Percentiles rank a stretch among this genome's conserved stretches.
Evolutionary conservation across 2,888 invertebrate genomes (phyloP).

Genomic region (Geophilus truncorum): DNA sequence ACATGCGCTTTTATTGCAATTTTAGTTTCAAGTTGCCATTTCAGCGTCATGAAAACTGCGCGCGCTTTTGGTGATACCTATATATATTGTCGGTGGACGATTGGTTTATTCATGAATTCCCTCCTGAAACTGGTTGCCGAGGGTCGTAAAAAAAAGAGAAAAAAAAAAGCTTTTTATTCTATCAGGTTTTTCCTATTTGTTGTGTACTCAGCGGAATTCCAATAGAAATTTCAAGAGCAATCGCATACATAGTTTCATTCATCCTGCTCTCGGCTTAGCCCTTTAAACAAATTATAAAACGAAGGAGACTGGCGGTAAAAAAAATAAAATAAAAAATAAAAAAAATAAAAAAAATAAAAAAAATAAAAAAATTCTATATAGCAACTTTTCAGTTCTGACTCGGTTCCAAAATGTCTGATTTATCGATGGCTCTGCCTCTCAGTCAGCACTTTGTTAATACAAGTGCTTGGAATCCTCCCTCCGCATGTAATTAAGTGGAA

Average conservation of each 20-base stretch:
- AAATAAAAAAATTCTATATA: neutral
- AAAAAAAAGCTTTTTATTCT: constrained; percentile 11
- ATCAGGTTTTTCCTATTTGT: constrained; percentile 21
- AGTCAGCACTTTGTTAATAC: constrained; percentile 18
- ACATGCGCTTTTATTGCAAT: constrained; percentile 12
- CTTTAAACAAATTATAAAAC: neutral
- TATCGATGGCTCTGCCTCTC: neutral
- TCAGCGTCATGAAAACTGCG: constrained; percentile 1
- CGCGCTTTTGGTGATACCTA: neutral
- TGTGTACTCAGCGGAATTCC: constrained; percentile 11
- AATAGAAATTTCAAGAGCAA: constrained; percentile 17
- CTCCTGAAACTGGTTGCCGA: constrained; percentile 18
- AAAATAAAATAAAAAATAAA: neutral
- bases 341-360: neutral
- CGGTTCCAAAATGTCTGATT: neutral
- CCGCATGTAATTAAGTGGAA: constrained; percentile 1
- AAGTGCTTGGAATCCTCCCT: constrained; percentile 3
- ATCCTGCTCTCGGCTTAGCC: neutral
- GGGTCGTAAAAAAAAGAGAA: constrained; percentile 11
- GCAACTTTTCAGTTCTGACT: neutral
- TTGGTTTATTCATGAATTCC: constrained; percentile 25
- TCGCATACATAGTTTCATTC: neutral
- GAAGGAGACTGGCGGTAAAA: neutral
- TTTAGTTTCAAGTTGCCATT: constrained; percentile 18
- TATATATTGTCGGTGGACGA: constrained; percentile 25